Percentiles rank a stretch among this genome's conserved stretches.
Conservation (phyloP, 2,888 invertebrate species). For the Andrena haemorrhoa region DNA sequence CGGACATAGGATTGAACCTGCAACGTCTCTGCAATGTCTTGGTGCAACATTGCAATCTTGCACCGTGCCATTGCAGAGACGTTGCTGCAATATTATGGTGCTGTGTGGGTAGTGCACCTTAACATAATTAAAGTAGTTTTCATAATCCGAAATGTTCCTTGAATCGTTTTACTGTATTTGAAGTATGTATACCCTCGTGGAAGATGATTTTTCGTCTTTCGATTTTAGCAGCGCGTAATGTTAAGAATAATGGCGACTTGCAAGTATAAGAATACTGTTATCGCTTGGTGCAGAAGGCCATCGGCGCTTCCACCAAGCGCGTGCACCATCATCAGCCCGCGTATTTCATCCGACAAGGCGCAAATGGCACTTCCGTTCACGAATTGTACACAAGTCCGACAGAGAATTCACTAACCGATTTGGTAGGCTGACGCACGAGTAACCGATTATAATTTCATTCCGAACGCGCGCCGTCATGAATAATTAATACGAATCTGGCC, state of each 20-base stretch:
- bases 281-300: background rate
- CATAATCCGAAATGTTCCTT: background rate
- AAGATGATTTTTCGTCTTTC: background rate
- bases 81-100: no score
- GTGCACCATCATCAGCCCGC: slow-evolving; percentile 15
- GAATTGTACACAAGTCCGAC: background rate
- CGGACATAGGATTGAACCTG: no score
- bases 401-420: slow-evolving; percentile 42
- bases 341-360: slow-evolving; percentile 42
- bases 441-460: slow-evolving; percentile 66
- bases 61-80: no score
- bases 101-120: no score
- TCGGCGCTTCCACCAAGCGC: background rate
- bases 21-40: no score
- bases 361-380: slow-evolving; percentile 62
- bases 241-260: background rate
- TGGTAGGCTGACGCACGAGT: slow-evolving; percentile 67
- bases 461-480: slow-evolving; percentile 56
- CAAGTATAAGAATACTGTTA: background rate
- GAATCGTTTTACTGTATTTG: background rate
- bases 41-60: no score
- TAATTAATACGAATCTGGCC: slow-evolving; percentile 56
- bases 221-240: background rate
- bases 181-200: no score
- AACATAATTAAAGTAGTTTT: background rate